Base-by-base conservation (phyloP, 2,113 vertebrate species). In the Lichenostomus cassidix region DNA sequence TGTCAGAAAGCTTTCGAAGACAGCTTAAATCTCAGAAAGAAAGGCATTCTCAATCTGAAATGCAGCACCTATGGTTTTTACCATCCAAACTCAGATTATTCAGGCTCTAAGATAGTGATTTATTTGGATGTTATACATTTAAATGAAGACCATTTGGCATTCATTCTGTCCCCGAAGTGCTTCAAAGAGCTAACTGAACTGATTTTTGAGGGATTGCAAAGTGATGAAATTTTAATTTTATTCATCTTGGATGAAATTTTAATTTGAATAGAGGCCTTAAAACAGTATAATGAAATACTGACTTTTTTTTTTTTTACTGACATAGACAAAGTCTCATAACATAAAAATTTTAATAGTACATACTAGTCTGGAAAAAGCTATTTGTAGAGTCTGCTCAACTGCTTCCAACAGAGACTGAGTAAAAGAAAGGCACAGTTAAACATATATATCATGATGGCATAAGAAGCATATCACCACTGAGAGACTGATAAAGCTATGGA, bases 101-200 rank as follows among this genome's bases (percentile, higher is more conserved):
- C 56, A 75, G 65, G 44, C 64, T 81, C 60, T 52, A 78, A 93
- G 20, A 83, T 0, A 78, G 75, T 16, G 4, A 92, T 77, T 91
- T 88, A 74, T 93, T 95, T 94, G 79, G 63, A 88, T 93, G 64
- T 83, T 92, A 60, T 50, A 78, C 76, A 94, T 92, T 87, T 89
- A 92, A 90, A 91, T 88, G 29, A 93, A 92, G 44, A 80, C 11
- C 31, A 56, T 77, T 95, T 92, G 90, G 81, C 65, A 86, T 68
- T 88, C 41, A 27, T 80, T 93, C 56, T 64, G n/a, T 67, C 71
- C 52, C 85, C 42, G 77, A 81, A 86, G 52, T 1, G 2, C 77
- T 90, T 88, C 64, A 75, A 86, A 91, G 60, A 93, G 52, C 71
- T 83, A 88, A 83, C 52, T 60, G 52, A 64, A 65, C 68, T 67